Evolutionary conservation across 1,140 invertebrate genomes (phyloP).

Genomic region (Penaeus japonicus): DNA sequence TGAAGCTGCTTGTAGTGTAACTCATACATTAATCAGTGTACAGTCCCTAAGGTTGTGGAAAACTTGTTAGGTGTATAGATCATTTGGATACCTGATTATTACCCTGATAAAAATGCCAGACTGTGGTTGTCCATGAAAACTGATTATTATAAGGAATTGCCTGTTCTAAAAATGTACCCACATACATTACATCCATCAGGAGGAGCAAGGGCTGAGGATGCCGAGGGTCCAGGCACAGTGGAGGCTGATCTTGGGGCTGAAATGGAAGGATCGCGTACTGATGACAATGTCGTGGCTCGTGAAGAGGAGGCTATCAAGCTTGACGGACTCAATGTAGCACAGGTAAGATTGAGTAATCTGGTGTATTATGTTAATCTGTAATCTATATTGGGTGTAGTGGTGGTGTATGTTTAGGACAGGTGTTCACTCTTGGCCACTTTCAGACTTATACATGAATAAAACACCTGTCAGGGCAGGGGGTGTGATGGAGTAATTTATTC

Average conservation of each 20-base stretch:
- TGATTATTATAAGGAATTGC: too few relatives aligned
- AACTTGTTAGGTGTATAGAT: too few relatives aligned
- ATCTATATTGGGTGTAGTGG: background rate
- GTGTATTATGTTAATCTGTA: background rate
- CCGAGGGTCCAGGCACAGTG: slow-evolving; percentile 64
- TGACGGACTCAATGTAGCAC: slow-evolving; percentile 91
- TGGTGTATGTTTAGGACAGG: background rate
- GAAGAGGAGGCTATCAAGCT: slow-evolving; percentile 98
- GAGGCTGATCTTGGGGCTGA: slow-evolving; percentile 80
- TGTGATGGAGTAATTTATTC: background rate
- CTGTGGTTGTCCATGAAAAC: too few relatives aligned
- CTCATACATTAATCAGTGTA: too few relatives aligned
- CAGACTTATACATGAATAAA: too few relatives aligned
- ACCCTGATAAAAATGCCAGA: too few relatives aligned
- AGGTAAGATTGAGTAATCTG: slow-evolving; percentile 46
- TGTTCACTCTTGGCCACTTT: background rate
- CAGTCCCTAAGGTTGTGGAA: too few relatives aligned
- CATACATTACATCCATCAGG: background rate
- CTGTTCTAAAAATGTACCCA: too few relatives aligned
- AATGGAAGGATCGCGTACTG: slow-evolving; percentile 80
- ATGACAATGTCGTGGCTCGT: slow-evolving; percentile 80
- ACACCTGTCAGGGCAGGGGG: too few relatives aligned
- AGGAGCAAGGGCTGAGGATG: slow-evolving; percentile 39
- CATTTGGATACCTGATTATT: too few relatives aligned
- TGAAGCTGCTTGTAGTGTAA: too few relatives aligned